Conservation (phyloP, 2,888 invertebrate genomes). For the Caradrina kadenii region DNA sequence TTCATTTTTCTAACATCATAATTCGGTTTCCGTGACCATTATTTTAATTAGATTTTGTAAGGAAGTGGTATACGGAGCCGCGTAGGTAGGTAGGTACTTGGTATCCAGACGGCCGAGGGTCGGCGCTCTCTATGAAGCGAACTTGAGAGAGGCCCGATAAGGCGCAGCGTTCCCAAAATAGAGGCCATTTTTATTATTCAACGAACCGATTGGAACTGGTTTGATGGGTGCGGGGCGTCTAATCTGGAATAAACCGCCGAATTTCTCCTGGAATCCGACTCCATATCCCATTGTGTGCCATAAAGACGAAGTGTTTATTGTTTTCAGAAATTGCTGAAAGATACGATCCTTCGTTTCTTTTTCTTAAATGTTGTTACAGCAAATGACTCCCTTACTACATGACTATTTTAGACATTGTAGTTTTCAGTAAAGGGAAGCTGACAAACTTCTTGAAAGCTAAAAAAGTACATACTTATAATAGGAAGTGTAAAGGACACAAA, state of each 20-base stretch:
- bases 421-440: not conserved
- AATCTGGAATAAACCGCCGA: constrained; percentile 76
- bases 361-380: not conserved
- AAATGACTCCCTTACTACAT: not conserved
- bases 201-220: constrained; percentile 85
- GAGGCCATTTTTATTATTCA: constrained; percentile 84
- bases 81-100: constrained; percentile 32
- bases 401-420: not conserved
- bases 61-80: constrained; percentile 40
- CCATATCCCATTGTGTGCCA: constrained; percentile 26
- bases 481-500: not conserved
- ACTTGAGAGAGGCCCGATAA: constrained; percentile 79
- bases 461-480: not conserved
- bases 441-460: constrained; percentile 16
- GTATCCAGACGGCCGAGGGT: constrained; percentile 64
- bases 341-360: not conserved
- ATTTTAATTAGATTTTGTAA: constrained; percentile 52
- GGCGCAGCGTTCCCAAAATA: constrained; percentile 86
- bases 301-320: constrained; percentile 4
- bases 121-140: constrained; percentile 67
- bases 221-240: constrained; percentile 80
- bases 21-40: constrained; percentile 43
- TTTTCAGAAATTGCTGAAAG: constrained; percentile 30
- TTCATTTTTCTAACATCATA: constrained; percentile 23
- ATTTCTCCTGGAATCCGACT: constrained; percentile 71